Evolutionary conservation across 2,888 invertebrate genomes (phyloP).

Genomic region (Hydriomena furcata): DNA sequence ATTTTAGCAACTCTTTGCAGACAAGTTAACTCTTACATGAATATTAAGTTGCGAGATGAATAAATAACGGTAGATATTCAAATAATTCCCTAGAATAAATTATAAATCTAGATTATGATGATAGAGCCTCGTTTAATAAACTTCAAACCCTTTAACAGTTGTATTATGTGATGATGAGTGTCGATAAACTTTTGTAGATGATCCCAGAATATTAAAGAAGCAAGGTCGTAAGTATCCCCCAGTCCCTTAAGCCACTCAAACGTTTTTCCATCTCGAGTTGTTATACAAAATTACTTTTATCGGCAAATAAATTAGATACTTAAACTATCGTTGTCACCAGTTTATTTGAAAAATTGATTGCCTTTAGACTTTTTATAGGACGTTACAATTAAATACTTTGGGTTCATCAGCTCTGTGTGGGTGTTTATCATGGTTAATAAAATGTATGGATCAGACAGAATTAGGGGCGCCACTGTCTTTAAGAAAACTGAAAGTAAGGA

Average conservation of each 20-base stretch:
- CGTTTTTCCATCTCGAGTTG: background rate
- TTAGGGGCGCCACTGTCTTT: background rate
- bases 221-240: too few relatives aligned
- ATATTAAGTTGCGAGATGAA: background rate
- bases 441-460: constrained; percentile 1
- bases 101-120: too few relatives aligned
- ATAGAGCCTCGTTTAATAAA: background rate
- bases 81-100: too few relatives aligned
- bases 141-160: background rate
- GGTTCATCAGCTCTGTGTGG: constrained; percentile 8
- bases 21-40: too few relatives aligned
- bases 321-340: constrained; percentile 20
- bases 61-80: too few relatives aligned
- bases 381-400: constrained; percentile 14
- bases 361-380: constrained; percentile 12
- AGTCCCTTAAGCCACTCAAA: constrained; percentile 5
- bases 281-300: constrained; percentile 19
- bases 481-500: background rate
- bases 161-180: background rate
- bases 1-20: too few relatives aligned
- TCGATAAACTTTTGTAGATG: background rate
- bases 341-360: constrained; percentile 20
- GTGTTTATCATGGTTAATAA: constrained; percentile 14
- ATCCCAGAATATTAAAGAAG: background rate
- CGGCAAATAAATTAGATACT: constrained; percentile 22